phyloP scores from a whole-genome alignment of 2,113 vertebrate genomes.

The Tauraco erythrolophus region DNA sequence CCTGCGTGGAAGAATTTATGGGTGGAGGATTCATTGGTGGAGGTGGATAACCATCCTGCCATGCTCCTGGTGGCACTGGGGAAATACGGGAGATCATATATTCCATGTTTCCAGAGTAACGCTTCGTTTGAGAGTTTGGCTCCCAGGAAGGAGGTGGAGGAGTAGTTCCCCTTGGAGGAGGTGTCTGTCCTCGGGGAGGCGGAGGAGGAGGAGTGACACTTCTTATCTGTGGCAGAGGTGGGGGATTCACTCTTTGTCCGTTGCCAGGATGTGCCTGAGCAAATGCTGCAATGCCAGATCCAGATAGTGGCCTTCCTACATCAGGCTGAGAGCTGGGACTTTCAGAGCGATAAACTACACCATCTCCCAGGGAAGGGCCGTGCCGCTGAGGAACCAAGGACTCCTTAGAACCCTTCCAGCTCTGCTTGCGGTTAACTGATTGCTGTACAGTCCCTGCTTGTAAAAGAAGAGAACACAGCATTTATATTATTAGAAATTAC shows the following conservation, averaged over 20 bases:
- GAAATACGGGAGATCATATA: constrained; percentile 91
- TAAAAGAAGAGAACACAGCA: constrained; percentile 19
- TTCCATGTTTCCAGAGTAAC: constrained; percentile 95
- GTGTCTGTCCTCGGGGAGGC: constrained; percentile 82
- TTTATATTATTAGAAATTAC: neutral
- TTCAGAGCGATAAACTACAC: constrained; percentile 86
- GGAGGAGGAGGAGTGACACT: constrained; percentile 92
- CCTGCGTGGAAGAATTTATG: constrained; percentile 77
- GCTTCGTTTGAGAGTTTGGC: constrained; percentile 88
- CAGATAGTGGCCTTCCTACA: constrained; percentile 83
- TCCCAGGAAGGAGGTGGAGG: constrained; percentile 90
- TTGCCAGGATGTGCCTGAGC: constrained; percentile 83
- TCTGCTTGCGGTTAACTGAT: constrained; percentile 87
- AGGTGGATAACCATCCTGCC: constrained; percentile 89
- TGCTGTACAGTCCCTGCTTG: constrained; percentile 83
- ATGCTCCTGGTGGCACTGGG: constrained; percentile 88
- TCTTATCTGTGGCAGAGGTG: constrained; percentile 88
- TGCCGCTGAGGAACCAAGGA: constrained; percentile 90
- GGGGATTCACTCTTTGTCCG: constrained; percentile 89
- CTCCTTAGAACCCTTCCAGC: constrained; percentile 98
- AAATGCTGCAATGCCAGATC: constrained; percentile 83
- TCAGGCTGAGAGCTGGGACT: constrained; percentile 88
- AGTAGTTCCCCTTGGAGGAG: constrained; percentile 83
- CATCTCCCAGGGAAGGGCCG: constrained; percentile 84
- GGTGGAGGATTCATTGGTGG: constrained; percentile 75